Base-by-base conservation (phyloP, 2,888 invertebrate species). In the Stenodema calcarata region DNA sequence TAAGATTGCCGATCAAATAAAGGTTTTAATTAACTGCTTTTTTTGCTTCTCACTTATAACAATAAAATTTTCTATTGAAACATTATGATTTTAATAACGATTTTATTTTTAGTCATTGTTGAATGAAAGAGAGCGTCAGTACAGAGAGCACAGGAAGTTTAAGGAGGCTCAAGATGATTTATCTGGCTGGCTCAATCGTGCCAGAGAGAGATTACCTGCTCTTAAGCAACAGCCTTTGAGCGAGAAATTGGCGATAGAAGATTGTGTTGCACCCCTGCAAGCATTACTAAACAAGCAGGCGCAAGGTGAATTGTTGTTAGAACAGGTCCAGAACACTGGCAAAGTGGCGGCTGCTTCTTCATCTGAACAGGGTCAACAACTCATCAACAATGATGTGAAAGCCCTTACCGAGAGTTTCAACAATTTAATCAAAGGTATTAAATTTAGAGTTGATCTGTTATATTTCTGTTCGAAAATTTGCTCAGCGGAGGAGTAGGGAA, bases 131-230 rank as follows among this genome's bases (percentile, higher is more conserved):
- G 96, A 97, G 91, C 95, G 95, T 90, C 96, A 97, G 90, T 97
- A 95, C 90, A 95, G 95, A 90, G 97, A 98, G 91, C 97, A 98
- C 90, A 94, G 96, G 88, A 91, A 95, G 0, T 98, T 97, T 91
- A 98, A 98, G 90, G 97, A 97, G 91, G 96, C 97, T 6, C 95
- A 96, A 89, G 97, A 98, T 90, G 97, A 97, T 90, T 93, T 98
- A 18, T 95, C 95, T 79, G 94, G 95, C 84, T 98, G 98, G 98
- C 93, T 98, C 88, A 95, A 94, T 84, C 93, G 97, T 89, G 96
- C 97, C 0, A 94, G 97, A 88, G 97, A 98, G 91, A 97, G 97
- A 91, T 95, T 97, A 88, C 97, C 97, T 3, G 95, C 96, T 4
- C 92, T 97, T 88, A 96, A 96, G 90, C 97, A 97, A 87, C 94